Evolutionary conservation across 2,797 vertebrate species (phyloP).

Genomic region (Denticeps clupeoides): DNA sequence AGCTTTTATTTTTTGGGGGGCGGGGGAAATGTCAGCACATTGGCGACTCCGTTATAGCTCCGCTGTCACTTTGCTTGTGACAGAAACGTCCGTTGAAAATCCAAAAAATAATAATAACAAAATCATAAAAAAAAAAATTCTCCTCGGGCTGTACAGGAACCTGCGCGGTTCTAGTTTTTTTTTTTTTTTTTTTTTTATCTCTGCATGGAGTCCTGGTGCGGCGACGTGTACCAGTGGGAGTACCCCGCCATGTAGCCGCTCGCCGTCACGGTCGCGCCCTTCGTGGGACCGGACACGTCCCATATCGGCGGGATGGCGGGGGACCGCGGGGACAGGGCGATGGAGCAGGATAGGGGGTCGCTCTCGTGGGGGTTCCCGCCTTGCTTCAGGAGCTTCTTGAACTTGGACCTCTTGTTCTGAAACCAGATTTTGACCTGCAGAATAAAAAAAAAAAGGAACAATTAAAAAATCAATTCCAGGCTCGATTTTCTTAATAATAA

Average conservation of each 20-base stretch:
- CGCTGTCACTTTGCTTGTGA: too few species aligned
- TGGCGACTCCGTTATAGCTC: constrained; percentile 33
- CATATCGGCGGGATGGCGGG: constrained; percentile 92
- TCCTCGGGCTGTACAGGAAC: too few species aligned
- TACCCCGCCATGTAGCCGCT: constrained; percentile 98
- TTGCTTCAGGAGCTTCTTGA: constrained; percentile 96
- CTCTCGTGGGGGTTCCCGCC: constrained; percentile 87
- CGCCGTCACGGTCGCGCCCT: constrained; percentile 93
- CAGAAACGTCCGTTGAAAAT: too few species aligned
- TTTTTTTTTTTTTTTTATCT: constrained; percentile 61
- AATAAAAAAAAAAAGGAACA: constrained; percentile 3
- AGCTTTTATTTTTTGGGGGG: too few species aligned
- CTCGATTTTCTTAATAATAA: too few species aligned
- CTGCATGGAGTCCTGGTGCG: constrained; percentile 98
- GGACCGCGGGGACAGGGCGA: constrained; percentile 84
- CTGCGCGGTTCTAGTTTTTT: constrained; percentile 30
- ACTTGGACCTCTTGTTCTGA: constrained; percentile 98
- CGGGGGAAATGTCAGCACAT: constrained; percentile 32
- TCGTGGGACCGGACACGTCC: constrained; percentile 92
- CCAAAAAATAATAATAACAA: constrained; percentile 54
- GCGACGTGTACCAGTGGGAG: constrained; percentile 96
- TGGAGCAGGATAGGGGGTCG: constrained; percentile 80
- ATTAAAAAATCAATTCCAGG: too few species aligned
- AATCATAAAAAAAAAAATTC: too few species aligned
- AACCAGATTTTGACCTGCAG: constrained; percentile 98